Evolutionary conservation across 2,113 vertebrate species (phyloP), one percentile per base, ranked within the genome.

Genomic region (Micronycteris hirsuta): DNA sequence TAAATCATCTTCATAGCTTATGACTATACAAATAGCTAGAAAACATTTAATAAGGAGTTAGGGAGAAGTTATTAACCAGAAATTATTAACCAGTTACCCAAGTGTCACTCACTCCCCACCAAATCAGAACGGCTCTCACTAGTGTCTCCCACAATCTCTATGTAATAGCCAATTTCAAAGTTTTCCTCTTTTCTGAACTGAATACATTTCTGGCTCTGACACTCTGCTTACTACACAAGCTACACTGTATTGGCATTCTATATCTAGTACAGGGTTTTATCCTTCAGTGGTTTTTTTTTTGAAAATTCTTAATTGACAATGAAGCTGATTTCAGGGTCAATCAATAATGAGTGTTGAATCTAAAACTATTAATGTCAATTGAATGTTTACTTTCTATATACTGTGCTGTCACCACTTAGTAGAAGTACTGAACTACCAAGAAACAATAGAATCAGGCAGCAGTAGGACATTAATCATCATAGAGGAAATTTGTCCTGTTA

Each of bases 221-320:
- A 43, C 22, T 22, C 2, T 33, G 11, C 9, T 49, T 43, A 83
- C 43, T 36, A 3, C 10, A 13, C 24, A 73, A 73, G 20, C 96
- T 94, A 91, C 2, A 28, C 36, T 58, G 43, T 52, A 58, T 67
- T 92, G 85, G 24, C 36, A 73, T 94, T 96, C 73, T 83, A 3
- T 89, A 94, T 68, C 71, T 81, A 65, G 31, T 67, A 36, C 65
- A 83, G 86, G 73, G 36, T 89, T 43, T 96, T 76, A 94, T 94
- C 41, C 41, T 5, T 96, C 74, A 85, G 47, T 65, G 43, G 94
- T 74, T 96, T 47, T 38, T 47, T 88, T 41, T 47, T 88, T 91
- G 78, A 91, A 86, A n/a, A 70, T 96, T 95, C 71, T 87, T 94
- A 93, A 78, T 61, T 65, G 78, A 33, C 36, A 89, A 14, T 26